phyloP scores from a whole-genome alignment of 2,113 vertebrate genomes.

The Psittacus erithacus region DNA sequence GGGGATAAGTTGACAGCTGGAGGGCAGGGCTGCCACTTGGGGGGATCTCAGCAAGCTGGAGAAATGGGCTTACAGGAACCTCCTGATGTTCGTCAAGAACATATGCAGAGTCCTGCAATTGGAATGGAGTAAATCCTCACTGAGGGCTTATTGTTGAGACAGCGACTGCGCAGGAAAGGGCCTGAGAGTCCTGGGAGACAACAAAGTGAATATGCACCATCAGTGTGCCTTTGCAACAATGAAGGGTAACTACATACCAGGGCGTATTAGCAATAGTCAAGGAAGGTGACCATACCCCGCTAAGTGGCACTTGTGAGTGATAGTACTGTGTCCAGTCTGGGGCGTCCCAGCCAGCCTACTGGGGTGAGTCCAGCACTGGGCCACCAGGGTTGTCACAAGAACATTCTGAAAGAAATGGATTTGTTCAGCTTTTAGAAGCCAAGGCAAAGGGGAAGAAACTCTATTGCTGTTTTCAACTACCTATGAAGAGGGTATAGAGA shows the following conservation, averaged over 20 bases:
- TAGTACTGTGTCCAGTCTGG: neutral
- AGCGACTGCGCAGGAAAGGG: neutral
- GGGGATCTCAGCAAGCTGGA: neutral
- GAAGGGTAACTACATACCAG: neutral
- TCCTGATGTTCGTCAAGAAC: neutral
- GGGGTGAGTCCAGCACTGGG: neutral
- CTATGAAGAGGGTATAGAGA: neutral
- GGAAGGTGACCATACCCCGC: neutral
- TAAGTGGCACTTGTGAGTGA: neutral
- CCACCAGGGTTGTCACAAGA: neutral
- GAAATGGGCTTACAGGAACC: neutral
- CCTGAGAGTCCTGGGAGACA: neutral
- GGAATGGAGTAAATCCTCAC: neutral
- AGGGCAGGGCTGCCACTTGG: neutral
- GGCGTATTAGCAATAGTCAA: neutral
- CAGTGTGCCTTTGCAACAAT: neutral
- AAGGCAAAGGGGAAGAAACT: neutral
- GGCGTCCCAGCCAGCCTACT: neutral
- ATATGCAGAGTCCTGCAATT: neutral
- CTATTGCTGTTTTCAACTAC: neutral
- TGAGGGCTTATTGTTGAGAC: neutral
- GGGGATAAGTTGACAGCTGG: neutral
- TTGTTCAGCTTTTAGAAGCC: neutral
- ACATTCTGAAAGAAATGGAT: neutral
- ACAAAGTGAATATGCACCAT: neutral